Percentiles rank a stretch among this genome's conserved stretches.
Conservation (phyloP, 64 coral and sea anemone species). For the Porites australiensis region DNA sequence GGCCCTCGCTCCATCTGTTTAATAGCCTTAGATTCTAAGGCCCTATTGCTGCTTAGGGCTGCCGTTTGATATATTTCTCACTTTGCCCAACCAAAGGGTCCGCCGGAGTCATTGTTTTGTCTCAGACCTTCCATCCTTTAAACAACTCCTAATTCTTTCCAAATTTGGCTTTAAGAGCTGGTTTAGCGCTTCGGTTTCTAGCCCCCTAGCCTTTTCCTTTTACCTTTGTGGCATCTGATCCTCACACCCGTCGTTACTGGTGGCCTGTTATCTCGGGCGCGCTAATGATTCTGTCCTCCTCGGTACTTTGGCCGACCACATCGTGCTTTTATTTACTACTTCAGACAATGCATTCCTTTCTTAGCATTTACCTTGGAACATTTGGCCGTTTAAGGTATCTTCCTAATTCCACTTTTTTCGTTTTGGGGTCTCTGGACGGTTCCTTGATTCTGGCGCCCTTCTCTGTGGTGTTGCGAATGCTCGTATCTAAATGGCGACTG, state of each 20-base stretch:
- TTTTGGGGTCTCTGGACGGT: constrained; percentile 21
- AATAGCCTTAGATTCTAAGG: constrained; percentile 59
- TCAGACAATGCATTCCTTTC: constrained; percentile 16
- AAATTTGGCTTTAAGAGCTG: background rate
- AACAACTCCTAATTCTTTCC: constrained; percentile 46
- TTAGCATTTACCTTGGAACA: constrained; percentile 47
- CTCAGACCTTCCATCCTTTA: background rate
- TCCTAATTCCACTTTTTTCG: background rate
- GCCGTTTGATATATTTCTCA: constrained; percentile 14
- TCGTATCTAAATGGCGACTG: constrained; percentile 75
- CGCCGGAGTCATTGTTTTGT: constrained; percentile 33
- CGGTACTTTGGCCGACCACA: constrained; percentile 28
- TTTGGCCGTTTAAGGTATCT: constrained; percentile 67
- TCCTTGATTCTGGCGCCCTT: constrained; percentile 65
- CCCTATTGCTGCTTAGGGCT: background rate
- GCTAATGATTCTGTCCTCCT: constrained; percentile 22
- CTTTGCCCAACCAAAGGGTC: constrained; percentile 34
- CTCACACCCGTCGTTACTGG: constrained; percentile 52
- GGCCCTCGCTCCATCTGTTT: constrained; percentile 36
- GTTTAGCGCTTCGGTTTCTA: constrained; percentile 31
- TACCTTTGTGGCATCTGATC: constrained; percentile 47
- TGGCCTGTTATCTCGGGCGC: constrained; percentile 61
- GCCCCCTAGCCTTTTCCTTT: background rate
- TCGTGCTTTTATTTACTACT: constrained; percentile 47
- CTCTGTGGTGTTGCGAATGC: constrained; percentile 36